A percentile compares a stretch with the other conserved stretches of the same genome.
Conservation (phyloP, 2,797 vertebrate genomes). For the Gallinago solitaria region DNA sequence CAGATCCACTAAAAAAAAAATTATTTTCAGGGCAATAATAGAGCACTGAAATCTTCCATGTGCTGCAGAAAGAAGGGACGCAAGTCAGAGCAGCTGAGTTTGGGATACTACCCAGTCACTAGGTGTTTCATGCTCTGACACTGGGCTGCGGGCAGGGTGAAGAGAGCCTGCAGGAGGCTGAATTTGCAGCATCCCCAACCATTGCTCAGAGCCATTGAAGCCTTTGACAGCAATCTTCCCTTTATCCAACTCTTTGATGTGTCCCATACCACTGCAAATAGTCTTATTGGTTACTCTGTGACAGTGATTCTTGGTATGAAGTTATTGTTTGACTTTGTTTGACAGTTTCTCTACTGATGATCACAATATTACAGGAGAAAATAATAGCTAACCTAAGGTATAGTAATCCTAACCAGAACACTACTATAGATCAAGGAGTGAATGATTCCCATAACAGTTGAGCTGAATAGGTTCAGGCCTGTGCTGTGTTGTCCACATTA, state of each 20-base stretch:
- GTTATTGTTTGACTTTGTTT: background rate
- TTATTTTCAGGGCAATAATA: background rate
- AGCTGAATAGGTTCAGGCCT: too few species aligned
- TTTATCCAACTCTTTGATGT: background rate
- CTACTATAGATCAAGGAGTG: background rate
- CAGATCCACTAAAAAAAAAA: background rate
- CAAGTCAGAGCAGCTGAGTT: background rate
- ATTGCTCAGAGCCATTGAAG: background rate
- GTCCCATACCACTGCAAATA: background rate
- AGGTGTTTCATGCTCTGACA: background rate
- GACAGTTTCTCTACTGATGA: background rate
- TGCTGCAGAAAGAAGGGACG: background rate
- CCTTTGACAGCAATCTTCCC: background rate
- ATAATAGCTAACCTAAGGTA: background rate
- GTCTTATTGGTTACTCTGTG: background rate
- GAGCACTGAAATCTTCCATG: background rate
- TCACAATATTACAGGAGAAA: background rate
- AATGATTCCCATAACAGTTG: background rate
- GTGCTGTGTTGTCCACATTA: background rate
- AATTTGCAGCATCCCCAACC: background rate
- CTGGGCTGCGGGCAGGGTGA: background rate
- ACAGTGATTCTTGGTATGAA: background rate
- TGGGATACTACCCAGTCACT: background rate
- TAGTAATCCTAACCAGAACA: background rate
- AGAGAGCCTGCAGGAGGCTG: background rate